Evolutionary conservation across 2,888 invertebrate species (phyloP).

Genomic region (Apotomis betuletana): DNA sequence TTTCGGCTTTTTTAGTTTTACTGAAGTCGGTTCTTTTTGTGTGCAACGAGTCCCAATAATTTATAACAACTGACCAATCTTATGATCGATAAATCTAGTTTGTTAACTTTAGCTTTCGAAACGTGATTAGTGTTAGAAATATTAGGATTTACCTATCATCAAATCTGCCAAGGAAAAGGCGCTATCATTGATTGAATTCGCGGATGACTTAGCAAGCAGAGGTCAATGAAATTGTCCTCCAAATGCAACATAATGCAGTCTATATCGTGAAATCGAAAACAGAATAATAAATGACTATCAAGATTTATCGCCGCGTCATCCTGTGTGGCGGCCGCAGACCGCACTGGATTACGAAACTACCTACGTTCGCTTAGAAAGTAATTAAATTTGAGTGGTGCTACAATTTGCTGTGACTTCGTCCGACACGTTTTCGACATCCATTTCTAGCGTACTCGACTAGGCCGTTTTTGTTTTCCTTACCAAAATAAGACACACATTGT

Average conservation of each 20-base stretch:
- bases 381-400: slow-evolving; percentile 29
- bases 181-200: not conserved
- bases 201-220: not conserved
- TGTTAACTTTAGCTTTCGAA: too few species aligned
- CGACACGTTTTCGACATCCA: slow-evolving; percentile 1
- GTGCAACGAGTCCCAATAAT: too few species aligned
- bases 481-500: too few species aligned
- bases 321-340: slow-evolving; percentile 62
- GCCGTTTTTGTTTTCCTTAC: too few species aligned
- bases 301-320: slow-evolving; percentile 65
- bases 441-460: not conserved
- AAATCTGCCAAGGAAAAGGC: not conserved
- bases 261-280: slow-evolving; percentile 17
- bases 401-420: slow-evolving; percentile 26
- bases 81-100: too few species aligned
- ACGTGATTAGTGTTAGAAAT: too few species aligned
- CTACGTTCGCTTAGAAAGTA: slow-evolving; percentile 40
- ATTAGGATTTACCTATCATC: too few species aligned
- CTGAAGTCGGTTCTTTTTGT: too few species aligned
- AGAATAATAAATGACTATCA: slow-evolving; percentile 28
- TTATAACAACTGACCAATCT: too few species aligned
- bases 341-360: slow-evolving; percentile 60
- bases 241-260: slow-evolving; percentile 14
- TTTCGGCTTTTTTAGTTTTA: too few species aligned
- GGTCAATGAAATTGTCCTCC: not conserved